phyloP scores from a whole-genome alignment of 2,797 vertebrate species.

The Crenuchus spilurus region DNA sequence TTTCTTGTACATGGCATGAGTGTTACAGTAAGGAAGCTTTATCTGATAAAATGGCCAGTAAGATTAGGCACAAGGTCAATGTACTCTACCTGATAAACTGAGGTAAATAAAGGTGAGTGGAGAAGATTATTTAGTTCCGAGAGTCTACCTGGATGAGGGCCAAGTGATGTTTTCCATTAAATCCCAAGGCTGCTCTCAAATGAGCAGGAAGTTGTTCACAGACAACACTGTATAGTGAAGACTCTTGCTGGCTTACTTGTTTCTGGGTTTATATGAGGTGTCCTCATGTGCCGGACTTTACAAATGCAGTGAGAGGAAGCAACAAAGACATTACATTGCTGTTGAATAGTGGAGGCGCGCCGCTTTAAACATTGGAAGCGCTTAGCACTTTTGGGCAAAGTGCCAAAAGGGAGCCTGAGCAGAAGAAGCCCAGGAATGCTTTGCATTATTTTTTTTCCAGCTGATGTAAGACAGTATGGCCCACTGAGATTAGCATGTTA shows the following conservation, averaged over 20 bases:
- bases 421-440: slow-evolving; percentile 30
- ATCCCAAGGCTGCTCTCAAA: not conserved
- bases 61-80: no score
- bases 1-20: no score
- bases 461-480: slow-evolving; percentile 68
- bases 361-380: not conserved
- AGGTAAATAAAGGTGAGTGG: not conserved
- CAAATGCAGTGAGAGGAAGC: not conserved
- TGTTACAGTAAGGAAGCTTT: not conserved
- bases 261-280: not conserved
- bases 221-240: slow-evolving; percentile 13
- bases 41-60: not conserved
- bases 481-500: slow-evolving; percentile 56
- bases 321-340: slow-evolving; percentile 54
- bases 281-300: not conserved
- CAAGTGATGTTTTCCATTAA: not conserved
- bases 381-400: not conserved
- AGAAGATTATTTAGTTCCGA: not conserved
- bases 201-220: slow-evolving; percentile 20
- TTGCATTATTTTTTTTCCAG: slow-evolving; percentile 65
- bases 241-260: not conserved
- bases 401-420: slow-evolving; percentile 50
- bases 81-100: no score
- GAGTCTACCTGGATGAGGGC: not conserved
- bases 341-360: not conserved